Evolutionary conservation across 2,888 invertebrate genomes (phyloP).

Genomic region (Diplazon laetatorius): DNA sequence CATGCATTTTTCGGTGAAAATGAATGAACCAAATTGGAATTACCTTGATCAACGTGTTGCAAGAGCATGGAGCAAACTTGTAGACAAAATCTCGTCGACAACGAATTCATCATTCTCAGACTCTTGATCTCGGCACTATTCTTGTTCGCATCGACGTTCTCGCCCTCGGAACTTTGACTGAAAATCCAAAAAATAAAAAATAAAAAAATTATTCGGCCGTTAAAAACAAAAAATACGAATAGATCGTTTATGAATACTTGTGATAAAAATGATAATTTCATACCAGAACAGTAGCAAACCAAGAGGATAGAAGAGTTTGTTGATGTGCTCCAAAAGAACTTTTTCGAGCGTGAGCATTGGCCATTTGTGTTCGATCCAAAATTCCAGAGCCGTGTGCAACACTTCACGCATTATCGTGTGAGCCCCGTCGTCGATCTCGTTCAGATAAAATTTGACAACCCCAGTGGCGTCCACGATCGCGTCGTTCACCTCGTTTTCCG

Average conservation of each 20-base stretch:
- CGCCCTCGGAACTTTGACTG: conserved; percentile 70
- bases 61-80: conserved; percentile 78
- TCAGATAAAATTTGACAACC: conserved; percentile 79
- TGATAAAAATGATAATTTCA: conserved; percentile 42
- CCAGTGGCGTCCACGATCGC: conserved; percentile 70
- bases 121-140: conserved; percentile 68
- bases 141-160: conserved; percentile 70
- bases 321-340: conserved; percentile 85
- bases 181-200: no score
- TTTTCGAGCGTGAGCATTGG: conserved; percentile 84
- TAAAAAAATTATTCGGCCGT: no score
- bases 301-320: conserved; percentile 80
- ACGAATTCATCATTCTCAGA: conserved; percentile 71
- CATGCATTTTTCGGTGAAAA: no score
- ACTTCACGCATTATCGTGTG: conserved; percentile 77
- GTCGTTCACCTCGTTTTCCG: conserved; percentile 63
- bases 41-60: conserved; percentile 78
- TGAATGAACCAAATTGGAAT: not conserved
- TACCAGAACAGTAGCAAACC: conserved; percentile 80
- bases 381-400: conserved; percentile 78
- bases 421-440: conserved; percentile 76
- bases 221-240: conserved; percentile 38
- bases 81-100: conserved; percentile 78
- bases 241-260: not conserved
- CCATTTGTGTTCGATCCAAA: conserved; percentile 82